Evolutionary conservation across 2,888 invertebrate genomes (phyloP), one percentile per base, ranked within the genome.

Genomic region (Myopa tessellatipennis): DNA sequence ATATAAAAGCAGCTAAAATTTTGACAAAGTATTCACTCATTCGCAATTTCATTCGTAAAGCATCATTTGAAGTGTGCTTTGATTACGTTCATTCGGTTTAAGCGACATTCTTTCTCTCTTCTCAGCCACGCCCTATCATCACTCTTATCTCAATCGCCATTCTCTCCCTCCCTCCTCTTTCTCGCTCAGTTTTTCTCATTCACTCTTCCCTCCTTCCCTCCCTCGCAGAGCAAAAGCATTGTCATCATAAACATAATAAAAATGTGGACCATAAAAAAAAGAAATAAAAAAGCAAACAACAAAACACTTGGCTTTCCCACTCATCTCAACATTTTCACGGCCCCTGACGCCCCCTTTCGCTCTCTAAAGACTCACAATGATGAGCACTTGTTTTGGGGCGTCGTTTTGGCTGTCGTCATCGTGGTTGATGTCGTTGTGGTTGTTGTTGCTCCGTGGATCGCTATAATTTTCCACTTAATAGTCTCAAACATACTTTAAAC

Each of bases 381-480:
- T 8, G 45, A 45, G 10, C 1, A 45, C 45, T 45, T 45, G 45
- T 45, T 45, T 45, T 45, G 45, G 45, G 45, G 45, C 45, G 45
- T 45, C 45, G 45, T 45, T 45, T 6, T 45, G 1, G 45, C 3
- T 45, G 45, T 45, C 45, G 45, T 45, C 45, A 10, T 10, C 45
- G 45, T 45, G 3, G 3, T 45, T 10, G 45, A 45, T 10, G 10
- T 45, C 45, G 40, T 67, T 8, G 14, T 67, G 3, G 8, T 67
- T 7, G 40, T 67, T n/a, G 67, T n/a, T n/a, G n/a, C n/a, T 67
- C 67, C n/a, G 4, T 34, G 38, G 5, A 40, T 38, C 40, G 40
- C n/a, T n/a, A 38, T 67, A 40, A 63, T 63, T 67, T 67, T 40
- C 16, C 67, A 67, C 40, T 67, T 50, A 69, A 69, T 69, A 69